These are phyloP conservation scores for Leucophenga maculata DNA, from an alignment of 2,888 invertebrate species.

Conservation along the genomic window DNA sequence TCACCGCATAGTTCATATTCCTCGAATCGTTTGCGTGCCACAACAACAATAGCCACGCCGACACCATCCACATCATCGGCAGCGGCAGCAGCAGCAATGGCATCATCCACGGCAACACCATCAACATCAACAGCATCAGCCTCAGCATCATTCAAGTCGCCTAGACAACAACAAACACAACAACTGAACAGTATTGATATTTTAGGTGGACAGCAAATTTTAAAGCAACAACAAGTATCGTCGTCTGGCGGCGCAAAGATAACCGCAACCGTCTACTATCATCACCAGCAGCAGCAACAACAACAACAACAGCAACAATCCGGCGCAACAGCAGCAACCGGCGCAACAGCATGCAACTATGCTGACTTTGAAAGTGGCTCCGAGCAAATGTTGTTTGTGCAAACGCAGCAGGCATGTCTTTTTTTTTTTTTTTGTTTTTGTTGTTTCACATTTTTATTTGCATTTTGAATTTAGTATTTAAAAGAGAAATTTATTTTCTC, in stretches of 20 bases:
- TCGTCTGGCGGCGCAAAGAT: slow-evolving; percentile 31
- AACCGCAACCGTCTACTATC: slow-evolving; percentile 58
- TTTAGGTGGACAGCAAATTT: not conserved
- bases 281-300: slow-evolving; percentile 47
- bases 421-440: slow-evolving; percentile 39
- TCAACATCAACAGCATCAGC: slow-evolving; percentile 31
- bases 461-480: slow-evolving; percentile 29
- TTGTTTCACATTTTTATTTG: slow-evolving; percentile 27
- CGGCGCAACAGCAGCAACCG: slow-evolving; percentile 21
- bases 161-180: slow-evolving; percentile 29
- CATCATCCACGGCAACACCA: slow-evolving; percentile 34
- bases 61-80: slow-evolving; percentile 32
- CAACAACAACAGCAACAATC: slow-evolving; percentile 31
- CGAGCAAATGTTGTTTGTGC: not conserved
- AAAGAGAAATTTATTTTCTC: no score
- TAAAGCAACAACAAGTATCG: not conserved
- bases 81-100: slow-evolving; percentile 37
- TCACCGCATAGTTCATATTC: slow-evolving; percentile 58
- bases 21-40: slow-evolving; percentile 53
- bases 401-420: slow-evolving; percentile 35
- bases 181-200: slow-evolving; percentile 27
- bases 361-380: slow-evolving; percentile 24
- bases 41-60: slow-evolving; percentile 31
- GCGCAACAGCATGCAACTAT: slow-evolving; percentile 7
- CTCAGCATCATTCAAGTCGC: slow-evolving; percentile 5